Evolutionary conservation across 1,140 invertebrate species (phyloP).

Genomic region (Drosophila orena): DNA sequence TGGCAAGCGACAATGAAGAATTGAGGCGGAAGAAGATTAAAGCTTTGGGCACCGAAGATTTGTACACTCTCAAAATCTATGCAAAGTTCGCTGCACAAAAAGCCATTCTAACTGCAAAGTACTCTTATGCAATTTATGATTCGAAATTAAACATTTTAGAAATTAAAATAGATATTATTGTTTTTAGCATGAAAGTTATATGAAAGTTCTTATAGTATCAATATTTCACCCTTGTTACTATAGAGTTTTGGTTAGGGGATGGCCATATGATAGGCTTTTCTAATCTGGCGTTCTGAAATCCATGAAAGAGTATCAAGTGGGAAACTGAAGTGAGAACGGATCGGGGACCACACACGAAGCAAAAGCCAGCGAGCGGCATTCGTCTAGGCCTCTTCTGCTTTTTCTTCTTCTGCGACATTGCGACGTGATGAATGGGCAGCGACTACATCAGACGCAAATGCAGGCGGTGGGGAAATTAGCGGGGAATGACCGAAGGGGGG

Average conservation of each 20-base stretch:
- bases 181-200: too few relatives aligned
- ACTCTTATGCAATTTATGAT: too few relatives aligned
- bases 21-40: slow-evolving; percentile 11
- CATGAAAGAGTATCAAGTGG: slow-evolving; percentile 1
- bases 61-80: slow-evolving; percentile 6
- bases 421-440: slow-evolving; percentile 78
- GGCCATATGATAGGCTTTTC: neutral
- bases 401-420: slow-evolving; percentile 35
- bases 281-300: neutral
- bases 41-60: neutral
- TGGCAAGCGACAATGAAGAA: slow-evolving; percentile 35
- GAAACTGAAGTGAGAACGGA: slow-evolving; percentile 20
- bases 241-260: too few relatives aligned
- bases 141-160: too few relatives aligned
- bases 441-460: slow-evolving; percentile 52
- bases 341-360: slow-evolving; percentile 65
- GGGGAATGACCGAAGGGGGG: neutral
- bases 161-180: too few relatives aligned
- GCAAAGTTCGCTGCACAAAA: too few relatives aligned
- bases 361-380: slow-evolving; percentile 27
- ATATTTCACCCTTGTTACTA: too few relatives aligned
- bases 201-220: too few relatives aligned
- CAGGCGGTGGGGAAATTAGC: slow-evolving; percentile 32
- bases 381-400: slow-evolving; percentile 34
- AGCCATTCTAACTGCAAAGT: too few relatives aligned